Evolutionary conservation across 2,888 invertebrate genomes (phyloP).

Genomic region (Ectemnius lituratus): DNA sequence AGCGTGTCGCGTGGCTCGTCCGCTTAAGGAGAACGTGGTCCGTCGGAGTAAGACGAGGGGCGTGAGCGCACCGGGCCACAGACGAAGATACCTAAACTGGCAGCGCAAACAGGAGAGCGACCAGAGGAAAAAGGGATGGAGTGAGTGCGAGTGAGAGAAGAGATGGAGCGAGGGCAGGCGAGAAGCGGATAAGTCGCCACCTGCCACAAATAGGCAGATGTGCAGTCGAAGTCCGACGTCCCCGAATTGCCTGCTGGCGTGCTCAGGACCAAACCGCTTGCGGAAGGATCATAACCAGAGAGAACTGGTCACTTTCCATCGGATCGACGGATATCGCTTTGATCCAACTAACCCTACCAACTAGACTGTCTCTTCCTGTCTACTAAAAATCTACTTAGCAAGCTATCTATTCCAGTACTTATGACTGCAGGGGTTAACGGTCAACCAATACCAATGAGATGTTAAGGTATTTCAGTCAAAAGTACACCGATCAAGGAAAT

Average conservation of each 20-base stretch:
- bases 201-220: constrained; percentile 74
- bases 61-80: neutral
- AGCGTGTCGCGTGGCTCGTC: constrained; percentile 65
- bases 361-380: too few species aligned
- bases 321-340: too few species aligned
- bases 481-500: too few species aligned
- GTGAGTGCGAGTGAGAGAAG: constrained; percentile 6
- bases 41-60: constrained; percentile 2
- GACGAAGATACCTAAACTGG: constrained; percentile 2
- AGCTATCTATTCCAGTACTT: too few species aligned
- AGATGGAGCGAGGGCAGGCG: constrained; percentile 36
- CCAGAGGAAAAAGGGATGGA: constrained; percentile 12
- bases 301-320: neutral
- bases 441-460: too few species aligned
- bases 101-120: constrained; percentile 6
- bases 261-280: constrained; percentile 44
- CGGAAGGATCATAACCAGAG: constrained; percentile 49
- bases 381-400: too few species aligned
- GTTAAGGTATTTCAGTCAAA: too few species aligned
- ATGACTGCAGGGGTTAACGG: too few species aligned
- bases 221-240: constrained; percentile 59
- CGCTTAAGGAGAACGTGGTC: constrained; percentile 12
- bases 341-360: too few species aligned
- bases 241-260: constrained; percentile 64
- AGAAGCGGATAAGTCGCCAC: constrained; percentile 71